Conservation (phyloP, 2,113 vertebrate genomes). For the Diadophis punctatus region DNA sequence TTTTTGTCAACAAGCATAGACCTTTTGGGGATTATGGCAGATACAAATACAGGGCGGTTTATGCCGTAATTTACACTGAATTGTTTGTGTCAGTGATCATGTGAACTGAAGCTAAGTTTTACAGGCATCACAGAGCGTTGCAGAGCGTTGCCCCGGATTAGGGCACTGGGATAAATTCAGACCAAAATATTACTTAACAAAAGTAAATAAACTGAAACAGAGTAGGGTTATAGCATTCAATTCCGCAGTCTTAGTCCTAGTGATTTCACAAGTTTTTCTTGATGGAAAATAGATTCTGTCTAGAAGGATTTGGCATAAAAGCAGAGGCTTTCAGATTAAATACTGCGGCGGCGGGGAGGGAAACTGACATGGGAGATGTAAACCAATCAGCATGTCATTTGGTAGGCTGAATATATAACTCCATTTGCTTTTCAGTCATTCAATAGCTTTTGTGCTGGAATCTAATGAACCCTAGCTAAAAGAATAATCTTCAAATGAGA, state of each 20-base stretch:
- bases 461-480: conserved; percentile 5
- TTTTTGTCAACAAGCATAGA: neutral
- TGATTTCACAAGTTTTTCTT: neutral
- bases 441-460: neutral
- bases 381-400: neutral
- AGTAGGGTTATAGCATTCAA: neutral
- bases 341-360: neutral
- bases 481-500: conserved; percentile 15
- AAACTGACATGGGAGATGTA: neutral
- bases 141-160: too few relatives aligned
- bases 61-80: neutral
- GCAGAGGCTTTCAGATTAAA: conserved; percentile 6
- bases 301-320: neutral
- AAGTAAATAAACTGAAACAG: neutral
- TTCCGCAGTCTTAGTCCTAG: neutral
- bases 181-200: neutral
- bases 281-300: neutral
- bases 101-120: neutral
- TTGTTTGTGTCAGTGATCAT: neutral
- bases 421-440: conserved; percentile 20
- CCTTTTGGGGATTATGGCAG: neutral
- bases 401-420: conserved; percentile 7
- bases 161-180: neutral
- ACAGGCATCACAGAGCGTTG: neutral
- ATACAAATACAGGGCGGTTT: neutral